A percentile compares a stretch with the other conserved stretches of the same genome.
These are phyloP conservation scores for Tenodera sinensis DNA, from an alignment of 2,888 invertebrate species.

Conservation along the genomic window DNA sequence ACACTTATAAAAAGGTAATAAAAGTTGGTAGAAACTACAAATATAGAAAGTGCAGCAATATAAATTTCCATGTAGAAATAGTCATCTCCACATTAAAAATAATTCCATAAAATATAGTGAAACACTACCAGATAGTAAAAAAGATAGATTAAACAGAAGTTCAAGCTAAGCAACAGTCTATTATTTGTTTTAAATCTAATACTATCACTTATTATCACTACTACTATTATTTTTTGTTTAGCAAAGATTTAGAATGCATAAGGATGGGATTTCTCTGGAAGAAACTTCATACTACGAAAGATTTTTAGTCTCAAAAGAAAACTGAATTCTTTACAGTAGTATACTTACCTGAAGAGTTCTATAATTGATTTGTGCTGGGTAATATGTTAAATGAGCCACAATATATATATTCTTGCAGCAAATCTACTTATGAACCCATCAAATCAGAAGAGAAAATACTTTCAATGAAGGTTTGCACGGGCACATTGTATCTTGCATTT, in stretches of 20 bases:
- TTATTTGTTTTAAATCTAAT: not conserved
- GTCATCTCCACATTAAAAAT: constrained; percentile 8
- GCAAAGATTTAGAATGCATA: constrained; percentile 2
- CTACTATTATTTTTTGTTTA: not conserved
- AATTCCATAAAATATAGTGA: constrained; percentile 13
- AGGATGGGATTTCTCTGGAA: constrained; percentile 9
- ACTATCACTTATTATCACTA: constrained; percentile 13
- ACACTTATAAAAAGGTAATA: constrained; percentile 7
- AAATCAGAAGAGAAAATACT: not conserved
- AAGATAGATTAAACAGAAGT: constrained; percentile 1
- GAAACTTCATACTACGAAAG: not conserved
- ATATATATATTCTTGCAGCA: not conserved
- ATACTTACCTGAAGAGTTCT: not conserved
- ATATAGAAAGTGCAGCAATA: constrained; percentile 19
- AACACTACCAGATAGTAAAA: constrained; percentile 1
- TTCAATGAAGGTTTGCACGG: not conserved
- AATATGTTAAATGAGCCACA: not conserved
- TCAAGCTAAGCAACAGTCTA: constrained; percentile 23
- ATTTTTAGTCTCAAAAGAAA: not conserved
- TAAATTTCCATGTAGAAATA: constrained; percentile 7
- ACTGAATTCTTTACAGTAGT: not conserved
- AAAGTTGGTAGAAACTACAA: constrained; percentile 11
- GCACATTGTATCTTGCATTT: not conserved
- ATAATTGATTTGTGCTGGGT: not conserved
- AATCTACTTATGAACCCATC: not conserved